Conservation (phyloP, 2,113 vertebrate species). For the Embiotoca jacksoni region DNA sequence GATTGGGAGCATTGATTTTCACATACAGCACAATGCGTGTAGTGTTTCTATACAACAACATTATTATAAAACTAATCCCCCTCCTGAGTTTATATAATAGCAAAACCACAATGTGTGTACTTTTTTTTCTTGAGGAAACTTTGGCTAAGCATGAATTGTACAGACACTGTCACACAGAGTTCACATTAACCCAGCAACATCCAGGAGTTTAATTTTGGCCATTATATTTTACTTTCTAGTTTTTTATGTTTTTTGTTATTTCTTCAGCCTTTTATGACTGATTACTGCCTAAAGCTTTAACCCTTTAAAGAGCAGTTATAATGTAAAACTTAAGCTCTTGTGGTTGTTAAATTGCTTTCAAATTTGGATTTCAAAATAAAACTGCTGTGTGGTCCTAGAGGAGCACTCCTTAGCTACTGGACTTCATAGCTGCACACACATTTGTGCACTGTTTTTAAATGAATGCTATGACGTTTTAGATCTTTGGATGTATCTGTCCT, state of each 20-base stretch:
- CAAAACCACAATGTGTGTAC: background rate
- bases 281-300: no score
- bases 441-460: no score
- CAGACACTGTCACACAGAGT: background rate
- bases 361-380: no score
- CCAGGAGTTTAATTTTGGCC: background rate
- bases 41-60: no score
- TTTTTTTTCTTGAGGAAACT: background rate
- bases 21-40: no score
- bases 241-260: no score
- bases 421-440: background rate
- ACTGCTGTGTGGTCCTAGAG: background rate
- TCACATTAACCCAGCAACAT: background rate
- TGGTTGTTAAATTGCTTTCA: background rate
- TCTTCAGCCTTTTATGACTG: no score
- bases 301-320: no score
- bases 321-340: background rate
- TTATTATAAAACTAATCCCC: background rate
- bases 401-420: background rate
- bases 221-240: no score
- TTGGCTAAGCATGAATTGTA: background rate
- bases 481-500: no score
- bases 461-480: no score
- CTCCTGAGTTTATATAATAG: background rate
- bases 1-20: no score